phyloP scores from a whole-genome alignment of 2,113 vertebrate species.

The Melanotaenia duboulayi region DNA sequence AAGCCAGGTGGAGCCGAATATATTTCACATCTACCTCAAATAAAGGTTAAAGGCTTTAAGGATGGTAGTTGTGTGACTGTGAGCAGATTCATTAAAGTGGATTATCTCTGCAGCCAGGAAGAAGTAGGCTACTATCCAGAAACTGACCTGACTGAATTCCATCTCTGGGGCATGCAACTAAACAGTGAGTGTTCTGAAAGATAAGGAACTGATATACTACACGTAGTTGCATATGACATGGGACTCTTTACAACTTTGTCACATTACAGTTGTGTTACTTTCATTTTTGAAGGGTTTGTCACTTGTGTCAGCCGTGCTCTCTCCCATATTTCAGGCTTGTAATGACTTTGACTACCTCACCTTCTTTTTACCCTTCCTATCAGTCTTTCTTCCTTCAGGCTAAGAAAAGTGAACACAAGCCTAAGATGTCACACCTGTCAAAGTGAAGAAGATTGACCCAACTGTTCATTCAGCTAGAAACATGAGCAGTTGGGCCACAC shows the following conservation, averaged over 20 bases:
- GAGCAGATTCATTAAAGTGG: constrained; percentile 72
- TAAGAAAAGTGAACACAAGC: background rate
- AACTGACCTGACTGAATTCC: constrained; percentile 68
- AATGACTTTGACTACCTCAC: constrained; percentile 48
- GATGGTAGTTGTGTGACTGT: constrained; percentile 56
- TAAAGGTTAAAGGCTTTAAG: constrained; percentile 54
- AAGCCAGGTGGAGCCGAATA: constrained; percentile 26
- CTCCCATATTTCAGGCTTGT: constrained; percentile 7
- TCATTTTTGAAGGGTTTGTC: constrained; percentile 14
- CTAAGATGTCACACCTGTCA: constrained; percentile 22
- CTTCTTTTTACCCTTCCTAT: constrained; percentile 2
- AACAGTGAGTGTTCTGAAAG: constrained; percentile 65
- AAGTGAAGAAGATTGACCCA: constrained; percentile 38
- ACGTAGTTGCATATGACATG: constrained; percentile 23
- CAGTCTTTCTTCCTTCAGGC: background rate
- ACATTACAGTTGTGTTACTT: constrained; percentile 25
- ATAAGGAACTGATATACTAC: constrained; percentile 60
- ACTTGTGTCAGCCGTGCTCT: constrained; percentile 2
- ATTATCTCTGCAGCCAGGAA: constrained; percentile 58
- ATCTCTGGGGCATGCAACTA: constrained; percentile 60
- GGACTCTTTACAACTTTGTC: constrained; percentile 1
- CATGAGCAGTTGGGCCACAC: background rate
- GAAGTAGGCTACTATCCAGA: constrained; percentile 47
- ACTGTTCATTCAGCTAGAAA: constrained; percentile 5
- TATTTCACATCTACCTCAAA: constrained; percentile 59